phyloP scores from a whole-genome alignment of 2,113 vertebrate genomes.

The Oplegnathus fasciatus region DNA sequence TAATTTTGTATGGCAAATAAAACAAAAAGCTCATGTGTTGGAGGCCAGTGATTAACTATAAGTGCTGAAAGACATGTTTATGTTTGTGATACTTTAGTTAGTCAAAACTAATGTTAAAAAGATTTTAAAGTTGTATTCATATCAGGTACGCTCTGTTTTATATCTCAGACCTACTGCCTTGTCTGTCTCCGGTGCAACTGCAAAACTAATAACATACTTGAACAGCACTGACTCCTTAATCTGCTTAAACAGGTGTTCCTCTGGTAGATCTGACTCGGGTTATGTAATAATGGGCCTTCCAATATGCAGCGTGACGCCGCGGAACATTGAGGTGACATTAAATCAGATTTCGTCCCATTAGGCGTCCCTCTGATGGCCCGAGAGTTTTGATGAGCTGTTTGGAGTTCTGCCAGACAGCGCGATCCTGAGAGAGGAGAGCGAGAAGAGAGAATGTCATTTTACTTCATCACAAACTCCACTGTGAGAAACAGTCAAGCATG shows the following conservation, averaged over 20 bases:
- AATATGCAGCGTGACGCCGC: conserved; percentile 35
- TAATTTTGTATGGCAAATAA: background rate
- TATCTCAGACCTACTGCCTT: background rate
- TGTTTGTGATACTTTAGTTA: background rate
- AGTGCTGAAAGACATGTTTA: background rate
- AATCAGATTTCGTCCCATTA: conserved; percentile 70
- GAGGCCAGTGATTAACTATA: background rate
- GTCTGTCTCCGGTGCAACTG: background rate
- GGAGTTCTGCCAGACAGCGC: conserved; percentile 57
- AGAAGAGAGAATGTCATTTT: conserved; percentile 62
- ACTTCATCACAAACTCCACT: conserved; percentile 60
- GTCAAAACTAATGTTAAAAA: background rate
- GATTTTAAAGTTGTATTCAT: background rate
- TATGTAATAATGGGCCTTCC: conserved; percentile 38
- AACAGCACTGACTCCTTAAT: conserved; percentile 44
- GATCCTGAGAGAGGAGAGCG: conserved; percentile 53
- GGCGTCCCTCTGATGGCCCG: conserved; percentile 24
- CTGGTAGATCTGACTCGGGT: conserved; percentile 25
- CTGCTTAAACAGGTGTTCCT: conserved; percentile 53
- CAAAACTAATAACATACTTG: conserved; percentile 16
- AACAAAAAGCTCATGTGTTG: too few relatives aligned
- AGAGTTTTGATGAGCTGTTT: conserved; percentile 66
- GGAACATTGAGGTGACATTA: conserved; percentile 61
- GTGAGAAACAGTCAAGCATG: conserved; percentile 58
- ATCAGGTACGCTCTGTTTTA: background rate